Percentiles rank a stretch among this genome's conserved stretches.
These are phyloP conservation scores for Tipula vernalis DNA, from an alignment of 2,888 invertebrate species.

Conservation along the genomic window DNA sequence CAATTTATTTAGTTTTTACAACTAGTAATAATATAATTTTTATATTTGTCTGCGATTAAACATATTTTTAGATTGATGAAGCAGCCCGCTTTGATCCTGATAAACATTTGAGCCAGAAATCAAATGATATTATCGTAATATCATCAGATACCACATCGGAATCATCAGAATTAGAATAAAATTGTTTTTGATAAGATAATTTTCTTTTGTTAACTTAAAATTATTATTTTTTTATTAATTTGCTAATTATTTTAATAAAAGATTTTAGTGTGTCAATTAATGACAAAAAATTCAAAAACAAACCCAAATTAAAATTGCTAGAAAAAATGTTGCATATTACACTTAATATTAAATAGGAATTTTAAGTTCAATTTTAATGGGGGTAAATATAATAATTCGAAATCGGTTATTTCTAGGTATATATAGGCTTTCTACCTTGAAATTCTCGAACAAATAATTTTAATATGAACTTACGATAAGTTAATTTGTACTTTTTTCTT, in stretches of 20 bases:
- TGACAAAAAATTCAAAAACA: not conserved
- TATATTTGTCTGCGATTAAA: not conserved
- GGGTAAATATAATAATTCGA: not conserved
- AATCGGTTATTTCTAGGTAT: not conserved
- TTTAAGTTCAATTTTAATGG: not conserved
- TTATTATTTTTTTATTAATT: not conserved
- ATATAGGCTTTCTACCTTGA: not conserved
- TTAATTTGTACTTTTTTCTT: not conserved
- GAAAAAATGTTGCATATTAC: not conserved
- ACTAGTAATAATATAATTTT: too few relatives aligned
- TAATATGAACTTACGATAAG: not conserved
- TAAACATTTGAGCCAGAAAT: constrained; percentile 32
- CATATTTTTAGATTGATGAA: constrained; percentile 23
- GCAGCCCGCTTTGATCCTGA: constrained; percentile 34
- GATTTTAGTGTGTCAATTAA: not conserved
- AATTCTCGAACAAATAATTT: not conserved
- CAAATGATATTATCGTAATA: constrained; percentile 28
- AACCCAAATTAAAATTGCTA: not conserved
- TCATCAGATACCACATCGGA: constrained; percentile 27
- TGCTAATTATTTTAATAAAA: not conserved
- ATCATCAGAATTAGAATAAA: constrained; percentile 22
- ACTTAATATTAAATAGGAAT: not conserved
- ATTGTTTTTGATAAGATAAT: not conserved
- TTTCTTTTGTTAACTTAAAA: not conserved
- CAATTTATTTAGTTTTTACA: too few relatives aligned